phyloP scores from a whole-genome alignment of 2,797 vertebrate genomes.

The Momotus momota region DNA sequence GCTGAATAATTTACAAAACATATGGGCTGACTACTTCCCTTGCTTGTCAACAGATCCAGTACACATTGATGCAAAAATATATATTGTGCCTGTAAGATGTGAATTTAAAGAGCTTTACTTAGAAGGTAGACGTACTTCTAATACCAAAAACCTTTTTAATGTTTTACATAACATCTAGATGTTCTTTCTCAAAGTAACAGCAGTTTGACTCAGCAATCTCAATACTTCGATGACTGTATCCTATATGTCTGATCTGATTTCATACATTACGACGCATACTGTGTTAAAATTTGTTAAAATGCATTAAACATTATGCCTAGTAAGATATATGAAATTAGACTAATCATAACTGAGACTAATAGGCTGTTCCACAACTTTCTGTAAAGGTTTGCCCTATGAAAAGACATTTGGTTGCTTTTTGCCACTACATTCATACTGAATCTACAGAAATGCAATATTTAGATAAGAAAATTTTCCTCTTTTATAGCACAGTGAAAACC shows the following conservation, averaged over 20 bases:
- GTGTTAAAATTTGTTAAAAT: neutral
- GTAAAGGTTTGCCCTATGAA: neutral
- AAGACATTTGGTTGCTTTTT: neutral
- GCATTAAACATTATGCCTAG: neutral
- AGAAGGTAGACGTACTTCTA: neutral
- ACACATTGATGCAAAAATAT: conserved; percentile 98
- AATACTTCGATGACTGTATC: neutral
- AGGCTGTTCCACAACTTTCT: neutral
- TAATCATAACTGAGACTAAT: neutral
- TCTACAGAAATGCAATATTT: neutral
- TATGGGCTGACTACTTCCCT: conserved; percentile 91
- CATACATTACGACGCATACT: neutral
- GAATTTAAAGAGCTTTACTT: neutral
- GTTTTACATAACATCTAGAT: neutral
- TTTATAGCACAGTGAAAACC: conserved; percentile 30
- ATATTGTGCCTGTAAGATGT: conserved; percentile 89
- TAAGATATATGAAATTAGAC: neutral
- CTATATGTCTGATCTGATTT: neutral
- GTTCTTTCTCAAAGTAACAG: neutral
- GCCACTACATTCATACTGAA: neutral
- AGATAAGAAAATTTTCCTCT: neutral
- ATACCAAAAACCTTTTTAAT: neutral
- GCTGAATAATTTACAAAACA: conserved; percentile 98
- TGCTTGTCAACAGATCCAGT: conserved; percentile 91
- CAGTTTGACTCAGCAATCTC: neutral